Evolutionary conservation across 2,888 invertebrate species (phyloP).

Genomic region (Drosophila mercatorum): DNA sequence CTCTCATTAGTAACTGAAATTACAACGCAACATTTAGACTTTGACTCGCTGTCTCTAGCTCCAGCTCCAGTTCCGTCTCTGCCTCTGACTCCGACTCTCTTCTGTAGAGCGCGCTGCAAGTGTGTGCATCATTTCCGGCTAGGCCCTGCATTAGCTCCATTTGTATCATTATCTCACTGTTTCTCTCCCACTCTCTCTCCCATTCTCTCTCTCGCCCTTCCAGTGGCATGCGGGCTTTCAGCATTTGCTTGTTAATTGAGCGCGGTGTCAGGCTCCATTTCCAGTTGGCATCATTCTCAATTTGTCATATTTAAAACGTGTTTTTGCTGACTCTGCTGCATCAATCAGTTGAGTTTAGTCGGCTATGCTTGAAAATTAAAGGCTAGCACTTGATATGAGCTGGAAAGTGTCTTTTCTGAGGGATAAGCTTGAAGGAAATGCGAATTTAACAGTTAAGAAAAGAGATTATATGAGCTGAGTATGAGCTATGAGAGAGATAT

Average conservation of each 20-base stretch:
- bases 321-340: constrained; percentile 21
- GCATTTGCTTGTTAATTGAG: constrained; percentile 44
- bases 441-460: background rate
- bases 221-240: constrained; percentile 46
- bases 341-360: constrained; percentile 13
- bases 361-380: constrained; percentile 20
- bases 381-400: constrained; percentile 1
- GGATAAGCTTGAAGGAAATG: background rate
- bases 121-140: constrained; percentile 14
- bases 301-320: constrained; percentile 58
- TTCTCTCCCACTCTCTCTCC: background rate
- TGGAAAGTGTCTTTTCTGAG: background rate
- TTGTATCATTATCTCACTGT: constrained; percentile 8
- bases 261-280: constrained; percentile 31
- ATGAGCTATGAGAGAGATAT: background rate
- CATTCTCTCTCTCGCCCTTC: background rate
- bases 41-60: constrained; percentile 1
- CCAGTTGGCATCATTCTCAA: constrained; percentile 45
- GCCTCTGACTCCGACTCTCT: background rate
- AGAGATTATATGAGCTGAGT: background rate
- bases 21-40: constrained; percentile 55
- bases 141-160: constrained; percentile 17
- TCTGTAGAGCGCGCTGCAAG: background rate
- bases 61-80: too few relatives aligned
- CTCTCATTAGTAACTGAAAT: constrained; percentile 80